These are phyloP conservation scores for Paralichthys olivaceus DNA, from an alignment of 2,113 vertebrate species.

Conservation along the genomic window DNA sequence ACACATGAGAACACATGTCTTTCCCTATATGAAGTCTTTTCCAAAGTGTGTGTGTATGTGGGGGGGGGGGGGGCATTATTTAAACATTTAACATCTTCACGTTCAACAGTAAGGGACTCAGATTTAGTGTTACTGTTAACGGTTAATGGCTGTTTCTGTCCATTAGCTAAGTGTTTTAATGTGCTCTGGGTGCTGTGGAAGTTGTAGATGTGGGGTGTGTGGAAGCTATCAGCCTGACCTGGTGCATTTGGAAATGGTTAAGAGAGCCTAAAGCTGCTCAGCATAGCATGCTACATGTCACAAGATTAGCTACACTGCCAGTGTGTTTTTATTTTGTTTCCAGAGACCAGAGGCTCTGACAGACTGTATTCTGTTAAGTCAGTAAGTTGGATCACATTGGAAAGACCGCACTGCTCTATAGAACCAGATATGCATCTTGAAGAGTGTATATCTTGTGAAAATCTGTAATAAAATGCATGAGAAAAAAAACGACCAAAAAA, in stretches of 20 bases:
- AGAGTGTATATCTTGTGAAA: neutral
- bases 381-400: constrained; percentile 35
- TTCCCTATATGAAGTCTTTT: constrained; percentile 23
- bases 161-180: constrained; percentile 4
- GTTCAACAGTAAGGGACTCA: neutral
- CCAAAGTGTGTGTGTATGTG: constrained; percentile 13
- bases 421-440: neutral
- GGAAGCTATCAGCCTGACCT: constrained; percentile 16
- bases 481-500: neutral
- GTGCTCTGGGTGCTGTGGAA: neutral
- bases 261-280: constrained; percentile 68
- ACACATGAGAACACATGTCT: constrained; percentile 60
- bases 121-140: constrained; percentile 17
- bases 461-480: neutral
- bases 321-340: constrained; percentile 73
- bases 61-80: neutral
- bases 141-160: constrained; percentile 21
- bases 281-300: constrained; percentile 72
- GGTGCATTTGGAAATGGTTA: constrained; percentile 40
- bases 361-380: constrained; percentile 37
- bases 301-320: constrained; percentile 65
- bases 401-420: constrained; percentile 15
- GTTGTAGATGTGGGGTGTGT: constrained; percentile 3
- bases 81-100: constrained; percentile 4
- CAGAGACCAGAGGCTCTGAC: constrained; percentile 67